Evolutionary conservation across 2,888 invertebrate genomes (phyloP).

Genomic region (Cataglyphis rosenhaueri): DNA sequence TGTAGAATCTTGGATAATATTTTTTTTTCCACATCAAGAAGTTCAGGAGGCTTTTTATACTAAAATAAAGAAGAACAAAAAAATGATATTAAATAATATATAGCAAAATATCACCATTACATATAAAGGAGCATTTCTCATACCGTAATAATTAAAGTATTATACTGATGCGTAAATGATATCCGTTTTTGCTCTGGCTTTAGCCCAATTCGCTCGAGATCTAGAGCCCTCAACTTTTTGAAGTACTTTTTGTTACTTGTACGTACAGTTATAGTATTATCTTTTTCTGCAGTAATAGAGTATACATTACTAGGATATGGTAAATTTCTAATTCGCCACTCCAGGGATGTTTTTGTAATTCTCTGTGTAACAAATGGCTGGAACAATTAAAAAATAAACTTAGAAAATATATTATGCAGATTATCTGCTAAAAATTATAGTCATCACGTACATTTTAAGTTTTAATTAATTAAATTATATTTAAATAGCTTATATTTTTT

Average conservation of each 20-base stretch:
- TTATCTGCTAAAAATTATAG: not conserved
- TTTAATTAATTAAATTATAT: not conserved
- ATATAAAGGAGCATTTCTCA: conserved; percentile 73
- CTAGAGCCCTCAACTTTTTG: conserved; percentile 90
- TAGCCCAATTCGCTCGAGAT: conserved; percentile 89
- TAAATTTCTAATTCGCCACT: conserved; percentile 94
- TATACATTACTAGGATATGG: conserved; percentile 91
- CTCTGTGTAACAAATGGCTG: conserved; percentile 90
- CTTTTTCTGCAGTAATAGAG: conserved; percentile 89
- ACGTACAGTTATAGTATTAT: conserved; percentile 89
- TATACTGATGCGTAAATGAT: conserved; percentile 90
- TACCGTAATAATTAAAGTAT: conserved; percentile 92
- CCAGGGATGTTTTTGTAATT: conserved; percentile 91
- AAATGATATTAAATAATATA: not conserved
- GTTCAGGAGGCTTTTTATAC: conserved; percentile 91
- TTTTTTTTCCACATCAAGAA: conserved; percentile 90
- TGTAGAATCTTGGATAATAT: conserved; percentile 81
- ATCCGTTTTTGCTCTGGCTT: conserved; percentile 89
- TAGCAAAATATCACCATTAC: not conserved
- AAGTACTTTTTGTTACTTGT: conserved; percentile 94
- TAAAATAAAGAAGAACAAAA: conserved; percentile 84
- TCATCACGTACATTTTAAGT: not conserved
- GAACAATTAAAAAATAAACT: conserved; percentile 18
- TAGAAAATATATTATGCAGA: not conserved
- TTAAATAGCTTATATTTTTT: not conserved